Conservation (phyloP, 2,113 vertebrate genomes). For the Cyprinodon brontotheroides region DNA sequence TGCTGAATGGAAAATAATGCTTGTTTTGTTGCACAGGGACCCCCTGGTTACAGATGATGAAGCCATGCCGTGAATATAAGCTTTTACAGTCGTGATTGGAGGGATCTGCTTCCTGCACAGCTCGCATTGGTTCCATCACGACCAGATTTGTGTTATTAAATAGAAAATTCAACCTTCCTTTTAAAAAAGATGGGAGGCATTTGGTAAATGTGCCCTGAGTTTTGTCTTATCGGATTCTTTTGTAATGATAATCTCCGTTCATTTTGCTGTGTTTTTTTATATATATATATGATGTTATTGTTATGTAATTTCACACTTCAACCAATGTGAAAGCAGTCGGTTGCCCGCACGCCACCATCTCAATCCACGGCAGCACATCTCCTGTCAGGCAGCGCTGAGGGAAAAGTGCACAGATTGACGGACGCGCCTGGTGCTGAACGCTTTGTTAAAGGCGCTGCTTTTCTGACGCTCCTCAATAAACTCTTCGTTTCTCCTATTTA, state of each 20-base stretch:
- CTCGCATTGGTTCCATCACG: constrained; percentile 64
- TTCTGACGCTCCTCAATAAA: background rate
- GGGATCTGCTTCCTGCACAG: constrained; percentile 7
- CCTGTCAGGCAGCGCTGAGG: constrained; percentile 45
- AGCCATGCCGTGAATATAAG: constrained; percentile 43
- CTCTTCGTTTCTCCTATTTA: too few species aligned
- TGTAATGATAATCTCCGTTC: too few species aligned
- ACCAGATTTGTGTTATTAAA: constrained; percentile 68
- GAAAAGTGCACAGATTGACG: background rate
- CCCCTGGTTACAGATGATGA: constrained; percentile 70
- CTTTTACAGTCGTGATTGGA: constrained; percentile 67
- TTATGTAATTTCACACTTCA: background rate
- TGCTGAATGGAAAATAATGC: constrained; percentile 26
- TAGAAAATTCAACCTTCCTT: constrained; percentile 46
- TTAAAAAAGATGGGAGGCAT: background rate
- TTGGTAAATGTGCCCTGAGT: constrained; percentile 11
- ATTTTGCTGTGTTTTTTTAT: background rate
- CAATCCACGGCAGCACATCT: background rate
- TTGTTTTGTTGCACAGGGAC: constrained; percentile 33
- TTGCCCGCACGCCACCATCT: background rate
- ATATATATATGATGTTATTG: background rate
- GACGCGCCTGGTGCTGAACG: background rate
- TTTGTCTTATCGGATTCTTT: constrained; percentile 38
- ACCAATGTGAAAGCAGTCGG: background rate
- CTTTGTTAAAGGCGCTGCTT: background rate